Evolutionary conservation across 2,113 vertebrate species (phyloP), one percentile per base, ranked within the genome.

Genomic region (Otis tarda): DNA sequence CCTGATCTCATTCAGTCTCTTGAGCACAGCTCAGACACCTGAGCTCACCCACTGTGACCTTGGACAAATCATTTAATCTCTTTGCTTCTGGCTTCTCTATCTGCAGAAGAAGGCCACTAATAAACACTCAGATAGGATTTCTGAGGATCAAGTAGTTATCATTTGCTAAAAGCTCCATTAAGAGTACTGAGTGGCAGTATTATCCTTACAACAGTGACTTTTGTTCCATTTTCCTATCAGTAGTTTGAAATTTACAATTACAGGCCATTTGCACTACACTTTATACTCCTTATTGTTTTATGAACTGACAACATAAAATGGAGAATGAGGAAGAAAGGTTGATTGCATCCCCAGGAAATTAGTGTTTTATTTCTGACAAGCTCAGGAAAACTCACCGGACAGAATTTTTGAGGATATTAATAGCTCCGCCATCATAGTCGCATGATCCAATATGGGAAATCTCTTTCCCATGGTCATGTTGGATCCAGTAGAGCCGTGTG

Each of bases 401-500:
- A 28, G 89, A 96, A 53, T 97, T 97, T 79, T 96, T 98, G 49
- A 98, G 92, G 63, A 98, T 87, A 65, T 77, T 97, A 63, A 98
- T 79, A 45, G 91, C 93, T n/a, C 98, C 95, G 1, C 99, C 99
- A 0, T 98, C 91, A 93, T 99, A 99, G 89, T 99, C 91, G 45
- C 99, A 99, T 12, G 99, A 99, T 47, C 96, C 97, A 75, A 98
- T 87, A 23, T 70, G 89, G 75, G 98, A 93, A 69, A 97, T 91
- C 37, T 96, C 97, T 68, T 95, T 98, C 11, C 92, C 89, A 2
- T 77, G 73, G 14, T 97, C 88, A 37, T 98, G 93, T 90, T 99
- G 98, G 69, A 98, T 97, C 99, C 99, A 99, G 95, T 98, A 99
- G 71, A 99, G 97, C 59, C 97, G 97, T 70, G 91, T 97, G 60